Conservation (phyloP, 2,888 invertebrate genomes). For the Odiellus spinosus region DNA sequence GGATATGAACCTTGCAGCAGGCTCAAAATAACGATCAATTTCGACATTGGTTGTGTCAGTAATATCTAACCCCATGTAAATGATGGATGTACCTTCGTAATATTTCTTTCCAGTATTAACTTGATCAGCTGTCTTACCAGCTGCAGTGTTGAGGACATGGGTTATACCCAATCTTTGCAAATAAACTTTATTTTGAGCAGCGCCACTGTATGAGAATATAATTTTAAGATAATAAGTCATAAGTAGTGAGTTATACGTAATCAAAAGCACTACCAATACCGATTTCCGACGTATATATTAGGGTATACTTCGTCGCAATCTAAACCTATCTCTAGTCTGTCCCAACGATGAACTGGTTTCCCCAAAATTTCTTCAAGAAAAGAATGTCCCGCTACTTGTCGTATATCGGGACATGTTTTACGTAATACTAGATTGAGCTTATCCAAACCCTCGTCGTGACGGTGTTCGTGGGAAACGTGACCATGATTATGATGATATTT, state of each 20-base stretch:
- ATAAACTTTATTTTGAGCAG: conserved; percentile 59
- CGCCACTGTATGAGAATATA: conserved; percentile 38
- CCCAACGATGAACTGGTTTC: no score
- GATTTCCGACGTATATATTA: conserved; percentile 54
- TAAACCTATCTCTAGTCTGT: no score
- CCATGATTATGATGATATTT: no score
- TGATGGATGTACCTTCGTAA: conserved; percentile 50
- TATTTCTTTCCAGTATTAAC: conserved; percentile 60
- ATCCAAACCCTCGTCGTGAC: no score
- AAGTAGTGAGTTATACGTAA: background rate
- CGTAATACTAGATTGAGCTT: no score
- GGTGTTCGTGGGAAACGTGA: no score
- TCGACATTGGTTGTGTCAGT: conserved; percentile 60
- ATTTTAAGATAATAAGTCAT: background rate
- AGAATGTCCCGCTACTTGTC: no score
- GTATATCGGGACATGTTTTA: no score
- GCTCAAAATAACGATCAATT: conserved; percentile 62
- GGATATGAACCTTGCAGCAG: conserved; percentile 64
- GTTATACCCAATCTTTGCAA: conserved; percentile 59
- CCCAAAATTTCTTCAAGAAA: no score
- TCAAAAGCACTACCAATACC: conserved; percentile 36
- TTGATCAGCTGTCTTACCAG: conserved; percentile 62
- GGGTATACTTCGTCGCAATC: conserved; percentile 62
- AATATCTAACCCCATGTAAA: conserved; percentile 62
- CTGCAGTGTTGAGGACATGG: conserved; percentile 72